phyloP scores from a whole-genome alignment of 1,140 invertebrate genomes.

The Drosophila mojavensis region DNA sequence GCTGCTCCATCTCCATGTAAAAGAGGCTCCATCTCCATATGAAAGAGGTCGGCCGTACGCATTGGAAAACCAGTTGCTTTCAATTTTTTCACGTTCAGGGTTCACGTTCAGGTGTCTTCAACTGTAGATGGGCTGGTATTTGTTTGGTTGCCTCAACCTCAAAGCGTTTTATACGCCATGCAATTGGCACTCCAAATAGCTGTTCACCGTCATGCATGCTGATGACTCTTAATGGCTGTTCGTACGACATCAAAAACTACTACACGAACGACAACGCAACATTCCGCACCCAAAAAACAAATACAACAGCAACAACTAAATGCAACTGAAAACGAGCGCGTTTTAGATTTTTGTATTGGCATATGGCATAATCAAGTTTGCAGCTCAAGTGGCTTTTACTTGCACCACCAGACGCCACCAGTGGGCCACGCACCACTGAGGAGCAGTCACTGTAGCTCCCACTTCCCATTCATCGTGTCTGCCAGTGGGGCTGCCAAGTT shows the following conservation, averaged over 20 bases:
- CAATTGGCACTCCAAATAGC: constrained; percentile 73
- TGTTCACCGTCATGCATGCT: constrained; percentile 79
- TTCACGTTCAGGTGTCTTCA: constrained; percentile 39
- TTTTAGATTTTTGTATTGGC: constrained; percentile 52
- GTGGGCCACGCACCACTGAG: constrained; percentile 37
- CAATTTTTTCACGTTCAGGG: constrained; percentile 72
- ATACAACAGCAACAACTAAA: constrained; percentile 21
- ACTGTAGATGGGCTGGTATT: background rate
- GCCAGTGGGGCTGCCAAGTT: constrained; percentile 54
- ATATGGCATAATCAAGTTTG: constrained; percentile 76
- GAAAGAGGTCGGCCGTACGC: constrained; percentile 30
- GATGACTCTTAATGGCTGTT: constrained; percentile 70
- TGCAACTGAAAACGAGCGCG: constrained; percentile 55
- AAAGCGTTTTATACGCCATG: constrained; percentile 58
- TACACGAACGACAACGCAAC: constrained; percentile 58
- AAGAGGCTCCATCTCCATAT: constrained; percentile 15
- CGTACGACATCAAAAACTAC: constrained; percentile 21
- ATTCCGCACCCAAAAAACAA: constrained; percentile 42
- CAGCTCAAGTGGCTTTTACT: constrained; percentile 49
- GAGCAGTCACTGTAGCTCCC: constrained; percentile 7
- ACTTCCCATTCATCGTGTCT: background rate
- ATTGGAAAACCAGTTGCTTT: constrained; percentile 61
- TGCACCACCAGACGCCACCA: background rate
- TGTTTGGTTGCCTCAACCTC: constrained; percentile 10
- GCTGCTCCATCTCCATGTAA: background rate